These are phyloP conservation scores for Phortica magna DNA, from an alignment of 2,888 invertebrate genomes.

Conservation along the genomic window DNA sequence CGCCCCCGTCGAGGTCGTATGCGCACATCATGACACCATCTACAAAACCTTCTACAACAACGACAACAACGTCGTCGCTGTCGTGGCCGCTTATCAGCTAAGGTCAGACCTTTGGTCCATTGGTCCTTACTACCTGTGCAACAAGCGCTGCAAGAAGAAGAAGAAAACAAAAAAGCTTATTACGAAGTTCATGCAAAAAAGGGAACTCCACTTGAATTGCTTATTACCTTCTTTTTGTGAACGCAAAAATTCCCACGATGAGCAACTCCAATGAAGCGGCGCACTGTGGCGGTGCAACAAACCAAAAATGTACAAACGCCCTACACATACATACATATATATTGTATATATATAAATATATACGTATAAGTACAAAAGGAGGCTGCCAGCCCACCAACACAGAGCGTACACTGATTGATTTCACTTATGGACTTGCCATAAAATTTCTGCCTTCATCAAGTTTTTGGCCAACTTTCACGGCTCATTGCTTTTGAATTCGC, in stretches of 20 bases:
- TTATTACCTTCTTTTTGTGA: constrained; percentile 20
- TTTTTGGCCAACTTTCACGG: constrained; percentile 29
- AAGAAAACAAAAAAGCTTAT: constrained; percentile 10
- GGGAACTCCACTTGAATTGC: constrained; percentile 21
- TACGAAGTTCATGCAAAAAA: constrained; percentile 14
- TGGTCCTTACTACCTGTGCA: constrained; percentile 12
- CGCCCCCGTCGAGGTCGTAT: constrained; percentile 4
- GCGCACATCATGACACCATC: constrained; percentile 63
- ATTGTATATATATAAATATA: background rate
- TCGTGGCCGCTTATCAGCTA: constrained; percentile 1
- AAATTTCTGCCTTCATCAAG: constrained; percentile 10
- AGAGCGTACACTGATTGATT: constrained; percentile 26
- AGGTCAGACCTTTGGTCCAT: background rate
- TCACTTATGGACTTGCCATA: constrained; percentile 21
- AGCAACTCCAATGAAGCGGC: background rate
- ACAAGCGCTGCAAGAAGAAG: background rate
- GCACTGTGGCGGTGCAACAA: background rate
- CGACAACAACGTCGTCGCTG: constrained; percentile 14
- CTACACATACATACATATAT: background rate
- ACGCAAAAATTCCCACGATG: constrained; percentile 23
- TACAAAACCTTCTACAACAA: constrained; percentile 34
- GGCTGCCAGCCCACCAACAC: background rate
- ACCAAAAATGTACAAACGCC: background rate
- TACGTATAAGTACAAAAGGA: background rate
- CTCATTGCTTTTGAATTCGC: constrained; percentile 15